Conservation (phyloP, 2,113 vertebrate species). For the Phylloscopus trochiloides region DNA sequence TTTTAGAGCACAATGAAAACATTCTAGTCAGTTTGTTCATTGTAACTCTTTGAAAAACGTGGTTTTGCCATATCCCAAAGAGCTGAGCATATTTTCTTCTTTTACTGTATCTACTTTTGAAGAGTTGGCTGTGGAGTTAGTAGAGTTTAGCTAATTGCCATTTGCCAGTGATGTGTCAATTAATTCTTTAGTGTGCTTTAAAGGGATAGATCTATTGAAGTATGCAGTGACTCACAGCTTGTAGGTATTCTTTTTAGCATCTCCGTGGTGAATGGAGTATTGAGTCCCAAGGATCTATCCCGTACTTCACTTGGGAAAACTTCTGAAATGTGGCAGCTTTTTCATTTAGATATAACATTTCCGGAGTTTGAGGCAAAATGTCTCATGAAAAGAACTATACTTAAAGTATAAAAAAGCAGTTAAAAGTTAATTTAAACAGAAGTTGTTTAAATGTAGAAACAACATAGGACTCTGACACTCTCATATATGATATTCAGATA, state of each 20-base stretch:
- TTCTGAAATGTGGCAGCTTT: background rate
- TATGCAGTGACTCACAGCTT: background rate
- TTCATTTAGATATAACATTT: background rate
- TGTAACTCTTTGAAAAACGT: accelerated
- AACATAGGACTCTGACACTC: background rate
- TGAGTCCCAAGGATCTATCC: background rate
- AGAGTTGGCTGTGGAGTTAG: background rate
- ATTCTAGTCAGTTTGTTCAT: background rate
- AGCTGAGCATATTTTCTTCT: background rate
- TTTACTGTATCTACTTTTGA: background rate
- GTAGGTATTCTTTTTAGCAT: background rate
- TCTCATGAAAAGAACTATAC: background rate
- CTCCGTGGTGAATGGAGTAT: background rate
- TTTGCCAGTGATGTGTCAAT: background rate
- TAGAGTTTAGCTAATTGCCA: background rate
- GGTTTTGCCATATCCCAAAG: background rate
- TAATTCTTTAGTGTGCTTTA: background rate
- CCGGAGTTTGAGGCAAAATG: background rate
- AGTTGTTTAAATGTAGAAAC: background rate
- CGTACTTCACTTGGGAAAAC: background rate
- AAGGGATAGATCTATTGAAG: background rate
- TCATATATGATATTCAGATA: background rate
- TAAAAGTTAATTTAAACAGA: background rate
- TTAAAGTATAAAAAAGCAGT: background rate
- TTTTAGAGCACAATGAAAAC: background rate